These are phyloP conservation scores for Apostichopus californicus DNA, from an alignment of 35 echinoderm and acorn worm genomes.

Conservation along the genomic window DNA sequence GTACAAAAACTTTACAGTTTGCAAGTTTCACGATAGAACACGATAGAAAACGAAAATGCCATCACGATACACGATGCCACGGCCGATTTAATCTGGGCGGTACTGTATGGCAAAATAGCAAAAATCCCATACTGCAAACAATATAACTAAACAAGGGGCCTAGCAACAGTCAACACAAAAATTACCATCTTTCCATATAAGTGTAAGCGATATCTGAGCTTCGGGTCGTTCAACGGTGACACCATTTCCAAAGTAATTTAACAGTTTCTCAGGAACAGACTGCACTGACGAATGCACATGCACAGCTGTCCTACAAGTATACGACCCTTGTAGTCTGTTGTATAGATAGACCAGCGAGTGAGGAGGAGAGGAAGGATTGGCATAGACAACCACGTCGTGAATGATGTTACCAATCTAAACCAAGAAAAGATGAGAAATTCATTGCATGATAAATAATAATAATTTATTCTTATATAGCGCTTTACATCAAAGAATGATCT, in stretches of 20 bases:
- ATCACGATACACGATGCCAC: too few species aligned
- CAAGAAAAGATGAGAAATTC: too few species aligned
- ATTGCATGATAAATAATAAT: too few species aligned
- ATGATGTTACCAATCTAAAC: conserved; percentile 46
- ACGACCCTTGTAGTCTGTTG: conserved; percentile 63
- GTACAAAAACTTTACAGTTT: too few species aligned
- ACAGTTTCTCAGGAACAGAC: conserved; percentile 62
- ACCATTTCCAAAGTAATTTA: conserved; percentile 71
- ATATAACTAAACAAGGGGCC: too few species aligned
- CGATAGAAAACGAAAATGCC: too few species aligned
- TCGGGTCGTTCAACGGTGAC: conserved; percentile 35
- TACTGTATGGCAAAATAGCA: too few species aligned
- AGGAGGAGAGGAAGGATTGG: conserved; percentile 77
- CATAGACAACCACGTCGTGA: conserved; percentile 91
- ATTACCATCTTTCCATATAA: conserved; percentile 98
- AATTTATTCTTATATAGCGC: too few species aligned
- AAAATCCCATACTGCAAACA: too few species aligned
- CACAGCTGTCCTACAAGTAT: conserved; percentile 60
- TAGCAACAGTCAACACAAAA: not conserved
- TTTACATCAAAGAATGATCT: too few species aligned
- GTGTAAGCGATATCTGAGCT: conserved; percentile 71
- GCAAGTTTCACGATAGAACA: too few species aligned
- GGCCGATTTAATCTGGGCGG: too few species aligned
- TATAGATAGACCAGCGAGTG: conserved; percentile 71
- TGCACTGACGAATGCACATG: conserved; percentile 85